Evolutionary conservation across 1,140 invertebrate genomes (phyloP).

Genomic region (Scaptomyza graminum): DNA sequence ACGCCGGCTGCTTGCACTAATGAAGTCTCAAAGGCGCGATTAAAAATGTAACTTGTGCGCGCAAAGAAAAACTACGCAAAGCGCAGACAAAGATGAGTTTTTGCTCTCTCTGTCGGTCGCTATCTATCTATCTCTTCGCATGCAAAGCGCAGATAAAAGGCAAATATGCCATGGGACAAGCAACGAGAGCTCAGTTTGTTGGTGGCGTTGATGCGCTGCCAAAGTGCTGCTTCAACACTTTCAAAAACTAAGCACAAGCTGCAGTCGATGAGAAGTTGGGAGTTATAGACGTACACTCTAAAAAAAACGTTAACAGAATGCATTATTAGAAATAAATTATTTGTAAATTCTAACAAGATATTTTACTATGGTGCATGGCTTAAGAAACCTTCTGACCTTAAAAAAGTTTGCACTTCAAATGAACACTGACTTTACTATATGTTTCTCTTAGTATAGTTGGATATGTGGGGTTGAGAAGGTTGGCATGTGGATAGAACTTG

Average conservation of each 20-base stretch:
- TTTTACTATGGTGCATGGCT: too few species aligned
- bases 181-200: constrained; percentile 40
- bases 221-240: constrained; percentile 82
- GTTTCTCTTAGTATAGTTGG: background rate
- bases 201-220: constrained; percentile 78
- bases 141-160: constrained; percentile 79
- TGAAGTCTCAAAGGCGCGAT: constrained; percentile 82
- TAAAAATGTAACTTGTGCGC: constrained; percentile 81
- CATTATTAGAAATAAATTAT: background rate
- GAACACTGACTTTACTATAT: background rate
- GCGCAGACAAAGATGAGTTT: constrained; percentile 41
- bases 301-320: background rate
- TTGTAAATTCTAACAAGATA: background rate
- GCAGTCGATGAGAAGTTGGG: constrained; percentile 6
- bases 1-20: constrained; percentile 60
- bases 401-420: background rate
- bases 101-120: constrained; percentile 3
- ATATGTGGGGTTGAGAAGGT: background rate
- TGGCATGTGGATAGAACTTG: background rate
- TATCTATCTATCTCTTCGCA: constrained; percentile 27
- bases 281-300: background rate
- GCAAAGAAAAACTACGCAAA: constrained; percentile 53
- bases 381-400: too few species aligned
- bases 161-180: constrained; percentile 67
- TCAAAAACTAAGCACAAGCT: constrained; percentile 45